Base-by-base conservation (phyloP, 1,140 invertebrate species). In the Ruditapes philippinarum region DNA sequence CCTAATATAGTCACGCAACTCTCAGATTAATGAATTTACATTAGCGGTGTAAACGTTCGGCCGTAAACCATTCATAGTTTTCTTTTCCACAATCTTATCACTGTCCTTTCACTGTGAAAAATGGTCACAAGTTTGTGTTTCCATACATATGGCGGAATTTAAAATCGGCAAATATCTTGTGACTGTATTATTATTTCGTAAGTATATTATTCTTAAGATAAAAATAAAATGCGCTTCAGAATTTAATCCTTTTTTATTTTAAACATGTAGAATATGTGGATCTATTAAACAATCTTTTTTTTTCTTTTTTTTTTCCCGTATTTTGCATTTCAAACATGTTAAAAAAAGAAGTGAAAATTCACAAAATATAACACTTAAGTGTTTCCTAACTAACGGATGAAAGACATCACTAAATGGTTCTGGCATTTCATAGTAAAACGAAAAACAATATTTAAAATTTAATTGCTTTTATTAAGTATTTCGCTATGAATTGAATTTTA, bases 71-170 rank as follows among this genome's bases (percentile, higher is more conserved):
- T 78, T 78, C 42, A 36, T 0, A 36, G 1, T 54, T 31, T 51
- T 36, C 17, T 54, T 19, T 14, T 31, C 2, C 28, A 36, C 74
- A 78, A 78, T 78, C 28, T 78, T 78, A 78, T 78, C 74, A 19
- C 45, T 36, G 1, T 7, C 17, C 54, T 49, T 54, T 51, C 17
- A 25, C 22, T 25, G 0, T 36, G 31, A 12, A 78, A 78, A 78
- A 78, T 78, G 74, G 74, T 54, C n/a, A 33, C 42, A 78, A 78
- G 49, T 78, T 54, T 78, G 74, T 49, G 74, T 78, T 54, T 51
- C 74, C n/a, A n/a, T 78, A 78, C 74, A 51, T 49, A 78, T 78
- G 74, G 45, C 42, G 74, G 74, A 78, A 36, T 78, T 78, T 54
- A 54, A 31, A 11, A 28, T 51, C 36, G 22, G 54, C 9, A 31